Percentiles rank a stretch among this genome's conserved stretches.
Evolutionary conservation across 2,888 invertebrate genomes (phyloP).

Genomic region (Nomada lathburiana): DNA sequence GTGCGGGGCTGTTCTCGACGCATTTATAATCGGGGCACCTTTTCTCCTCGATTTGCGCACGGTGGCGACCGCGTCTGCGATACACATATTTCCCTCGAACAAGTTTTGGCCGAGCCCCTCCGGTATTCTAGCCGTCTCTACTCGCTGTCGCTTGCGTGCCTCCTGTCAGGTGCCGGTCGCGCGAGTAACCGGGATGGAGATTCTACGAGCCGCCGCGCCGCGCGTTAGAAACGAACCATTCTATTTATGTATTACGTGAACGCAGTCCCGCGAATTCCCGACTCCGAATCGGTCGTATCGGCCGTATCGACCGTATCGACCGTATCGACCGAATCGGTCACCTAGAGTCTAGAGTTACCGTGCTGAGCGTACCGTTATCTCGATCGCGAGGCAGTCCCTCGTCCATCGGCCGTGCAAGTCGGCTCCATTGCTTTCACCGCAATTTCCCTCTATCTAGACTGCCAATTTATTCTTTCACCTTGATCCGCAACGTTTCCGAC

Average conservation of each 20-base stretch:
- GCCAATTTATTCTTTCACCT: neutral
- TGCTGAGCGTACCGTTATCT: slow-evolving; percentile 52
- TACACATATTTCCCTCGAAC: too few species aligned
- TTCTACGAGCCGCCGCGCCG: slow-evolving; percentile 4
- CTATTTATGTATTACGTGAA: slow-evolving; percentile 57
- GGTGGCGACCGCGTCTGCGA: too few species aligned
- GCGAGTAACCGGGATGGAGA: neutral
- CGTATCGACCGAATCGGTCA: slow-evolving; percentile 19
- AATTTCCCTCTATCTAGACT: neutral
- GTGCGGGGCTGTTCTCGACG: too few species aligned
- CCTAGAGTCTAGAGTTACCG: slow-evolving; percentile 21
- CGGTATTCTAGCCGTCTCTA: too few species aligned
- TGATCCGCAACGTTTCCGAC: neutral
- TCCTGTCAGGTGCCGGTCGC: neutral
- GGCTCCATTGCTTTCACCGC: neutral
- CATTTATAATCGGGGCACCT: too few species aligned
- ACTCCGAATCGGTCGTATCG: slow-evolving; percentile 18
- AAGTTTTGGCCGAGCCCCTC: too few species aligned
- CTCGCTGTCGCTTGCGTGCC: too few species aligned
- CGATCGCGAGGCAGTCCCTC: slow-evolving; percentile 14
- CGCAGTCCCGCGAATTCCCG: slow-evolving; percentile 57
- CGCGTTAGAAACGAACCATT: slow-evolving; percentile 27
- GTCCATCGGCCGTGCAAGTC: neutral
- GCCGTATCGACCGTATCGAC: slow-evolving; percentile 14
- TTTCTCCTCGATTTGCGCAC: too few species aligned